Evolutionary conservation across 2,797 vertebrate species (phyloP), one percentile per base, ranked within the genome.

Genomic region (Mallotus villosus): DNA sequence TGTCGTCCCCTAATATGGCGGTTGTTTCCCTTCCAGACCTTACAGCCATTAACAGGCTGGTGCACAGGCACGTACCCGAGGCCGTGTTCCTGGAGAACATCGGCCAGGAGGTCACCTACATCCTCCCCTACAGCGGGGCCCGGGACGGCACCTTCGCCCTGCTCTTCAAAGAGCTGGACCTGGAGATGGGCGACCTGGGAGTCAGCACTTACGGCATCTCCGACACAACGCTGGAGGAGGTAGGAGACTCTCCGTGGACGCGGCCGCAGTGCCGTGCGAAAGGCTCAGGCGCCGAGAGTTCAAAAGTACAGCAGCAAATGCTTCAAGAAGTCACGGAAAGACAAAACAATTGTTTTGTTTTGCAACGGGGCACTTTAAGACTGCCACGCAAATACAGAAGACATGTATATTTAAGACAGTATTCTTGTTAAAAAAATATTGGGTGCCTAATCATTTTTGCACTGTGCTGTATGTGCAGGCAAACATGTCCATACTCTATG

Each of bases 171-270:
- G 94, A 96, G 79, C 95, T 99, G 4, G 97, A 99, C 81, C 91
- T 94, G 73, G 93, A 95, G 66, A 93, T 95, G 73, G 89, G 91
- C 32, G 86, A 94, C 75, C 88, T 99, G 32, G 95, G 96, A 32
- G 94, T 99, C 88, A 97, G 93, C 67, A 98, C 96, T 90, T 99
- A 98, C 0, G 98, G 98, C 78, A 97, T 99, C 84, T 97, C 98
- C 4, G 97, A 99, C 92, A 98, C 98, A 0, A 97, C 95, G 0
- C 88, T 99, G 82, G 98, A 99, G 80, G 98, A 99, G 93, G 98
- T 99, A 73, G 82, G 46, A 21, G 51, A 21, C 2, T 0, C 11
- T 11, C 2, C 34, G 2, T 37, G 49, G 3, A 19, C 19, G 55
- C 46, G 0, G 8, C 46, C 2, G 46, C 49, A 34, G 8, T 34